Evolutionary conservation across 2,113 vertebrate species (phyloP).

Genomic region (Alethe diademata): DNA sequence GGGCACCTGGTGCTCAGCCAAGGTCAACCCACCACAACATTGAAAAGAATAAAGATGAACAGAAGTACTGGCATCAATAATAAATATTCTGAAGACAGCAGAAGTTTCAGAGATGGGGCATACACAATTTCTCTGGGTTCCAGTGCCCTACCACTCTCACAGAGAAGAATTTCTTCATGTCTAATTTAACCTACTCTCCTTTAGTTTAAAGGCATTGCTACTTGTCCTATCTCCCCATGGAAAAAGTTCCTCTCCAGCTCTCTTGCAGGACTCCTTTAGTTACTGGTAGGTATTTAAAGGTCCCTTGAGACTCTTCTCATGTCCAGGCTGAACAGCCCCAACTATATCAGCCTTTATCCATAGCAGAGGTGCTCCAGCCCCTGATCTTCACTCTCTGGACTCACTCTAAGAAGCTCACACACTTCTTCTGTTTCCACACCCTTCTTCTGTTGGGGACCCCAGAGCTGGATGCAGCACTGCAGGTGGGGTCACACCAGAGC

Average conservation of each 20-base stretch:
- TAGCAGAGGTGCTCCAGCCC: not conserved
- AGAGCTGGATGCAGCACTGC: not conserved
- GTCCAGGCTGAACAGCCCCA: not conserved
- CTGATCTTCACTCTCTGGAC: not conserved
- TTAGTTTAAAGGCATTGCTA: not conserved
- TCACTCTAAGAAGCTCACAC: fast-evolving
- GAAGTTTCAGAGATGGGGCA: not conserved
- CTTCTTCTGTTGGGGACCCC: not conserved
- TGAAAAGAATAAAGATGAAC: not conserved
- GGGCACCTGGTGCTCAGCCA: not conserved
- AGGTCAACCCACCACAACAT: not conserved
- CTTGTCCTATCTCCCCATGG: not conserved
- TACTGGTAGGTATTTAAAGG: not conserved
- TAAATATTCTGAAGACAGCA: not conserved
- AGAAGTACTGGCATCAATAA: not conserved
- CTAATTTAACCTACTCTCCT: not conserved
- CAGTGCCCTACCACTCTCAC: not conserved
- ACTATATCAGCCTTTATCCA: not conserved
- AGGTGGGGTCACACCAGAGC: not conserved
- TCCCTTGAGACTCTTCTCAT: not conserved
- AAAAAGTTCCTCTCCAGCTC: not conserved
- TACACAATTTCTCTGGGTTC: not conserved
- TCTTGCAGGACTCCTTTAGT: not conserved
- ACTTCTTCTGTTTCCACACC: too few species aligned
- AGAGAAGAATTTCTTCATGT: not conserved